These are phyloP conservation scores for Petrolisthes manimaculis DNA, from an alignment of 2,888 invertebrate species.

Conservation along the genomic window DNA sequence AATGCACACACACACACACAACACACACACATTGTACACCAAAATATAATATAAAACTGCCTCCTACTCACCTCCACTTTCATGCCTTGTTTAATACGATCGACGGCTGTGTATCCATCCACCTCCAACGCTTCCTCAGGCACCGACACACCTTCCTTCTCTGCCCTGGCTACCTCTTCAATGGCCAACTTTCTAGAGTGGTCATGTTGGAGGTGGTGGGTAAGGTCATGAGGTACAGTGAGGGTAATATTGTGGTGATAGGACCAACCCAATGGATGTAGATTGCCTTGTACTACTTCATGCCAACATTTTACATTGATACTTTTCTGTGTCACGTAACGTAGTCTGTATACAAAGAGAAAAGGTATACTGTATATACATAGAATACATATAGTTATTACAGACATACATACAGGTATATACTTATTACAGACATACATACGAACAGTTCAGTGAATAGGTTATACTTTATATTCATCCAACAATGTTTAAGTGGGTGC, in stretches of 20 bases:
- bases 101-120: conserved; percentile 50
- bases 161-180: conserved; percentile 18
- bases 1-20: conserved; percentile 18
- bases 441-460: too few species aligned
- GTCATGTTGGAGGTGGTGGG: neutral
- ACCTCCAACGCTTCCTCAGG: conserved; percentile 52
- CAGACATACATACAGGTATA: too few species aligned
- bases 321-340: conserved; percentile 30
- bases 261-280: conserved; percentile 57
- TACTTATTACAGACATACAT: too few species aligned
- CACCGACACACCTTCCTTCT: conserved; percentile 27
- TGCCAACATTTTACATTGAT: conserved; percentile 40
- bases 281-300: conserved; percentile 30
- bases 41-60: neutral
- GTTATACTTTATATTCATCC: too few species aligned
- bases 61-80: conserved; percentile 42
- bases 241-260: conserved; percentile 31
- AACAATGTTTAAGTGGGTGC: too few species aligned
- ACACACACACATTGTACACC: neutral
- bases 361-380: neutral
- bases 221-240: conserved; percentile 25
- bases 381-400: too few species aligned
- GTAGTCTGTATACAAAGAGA: conserved; percentile 25
- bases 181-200: neutral
- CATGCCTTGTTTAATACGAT: conserved; percentile 53